Conservation (phyloP, 2,888 invertebrate species). For the Dexiosoma caninum region DNA sequence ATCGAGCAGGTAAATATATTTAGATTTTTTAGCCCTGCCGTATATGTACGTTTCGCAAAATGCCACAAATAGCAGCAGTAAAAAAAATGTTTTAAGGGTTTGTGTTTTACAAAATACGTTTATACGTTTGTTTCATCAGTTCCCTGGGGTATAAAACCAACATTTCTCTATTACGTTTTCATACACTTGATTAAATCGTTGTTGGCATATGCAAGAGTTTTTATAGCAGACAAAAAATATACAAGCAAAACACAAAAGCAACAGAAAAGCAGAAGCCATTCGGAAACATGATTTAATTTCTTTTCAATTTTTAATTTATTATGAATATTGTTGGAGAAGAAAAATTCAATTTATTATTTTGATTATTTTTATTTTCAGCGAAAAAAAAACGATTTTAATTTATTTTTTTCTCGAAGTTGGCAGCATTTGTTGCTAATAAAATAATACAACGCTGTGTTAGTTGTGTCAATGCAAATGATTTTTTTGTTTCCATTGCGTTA, state of each 20-base stretch:
- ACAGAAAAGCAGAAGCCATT: constrained; percentile 31
- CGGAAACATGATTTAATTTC: constrained; percentile 68
- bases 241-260: background rate
- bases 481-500: background rate
- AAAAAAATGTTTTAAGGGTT: background rate
- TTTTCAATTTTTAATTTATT: constrained; percentile 68
- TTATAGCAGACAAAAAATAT: background rate
- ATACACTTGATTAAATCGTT: constrained; percentile 23
- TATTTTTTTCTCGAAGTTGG: background rate
- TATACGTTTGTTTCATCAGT: constrained; percentile 7
- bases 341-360: background rate
- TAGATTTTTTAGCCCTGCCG: too few relatives aligned
- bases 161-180: constrained; percentile 23
- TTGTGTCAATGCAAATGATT: background rate
- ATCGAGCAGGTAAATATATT: too few relatives aligned
- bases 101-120: background rate
- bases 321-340: constrained; percentile 49
- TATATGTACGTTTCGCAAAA: too few relatives aligned
- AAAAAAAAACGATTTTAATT: too few relatives aligned
- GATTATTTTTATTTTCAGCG: too few relatives aligned
- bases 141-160: constrained; percentile 23
- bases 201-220: constrained; percentile 33
- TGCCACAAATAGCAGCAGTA: background rate
- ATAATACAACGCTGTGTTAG: constrained; percentile 19
- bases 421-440: background rate